Evolutionary conservation across 2,113 vertebrate genomes (phyloP).

Genomic region (Ceratotherium simum): DNA sequence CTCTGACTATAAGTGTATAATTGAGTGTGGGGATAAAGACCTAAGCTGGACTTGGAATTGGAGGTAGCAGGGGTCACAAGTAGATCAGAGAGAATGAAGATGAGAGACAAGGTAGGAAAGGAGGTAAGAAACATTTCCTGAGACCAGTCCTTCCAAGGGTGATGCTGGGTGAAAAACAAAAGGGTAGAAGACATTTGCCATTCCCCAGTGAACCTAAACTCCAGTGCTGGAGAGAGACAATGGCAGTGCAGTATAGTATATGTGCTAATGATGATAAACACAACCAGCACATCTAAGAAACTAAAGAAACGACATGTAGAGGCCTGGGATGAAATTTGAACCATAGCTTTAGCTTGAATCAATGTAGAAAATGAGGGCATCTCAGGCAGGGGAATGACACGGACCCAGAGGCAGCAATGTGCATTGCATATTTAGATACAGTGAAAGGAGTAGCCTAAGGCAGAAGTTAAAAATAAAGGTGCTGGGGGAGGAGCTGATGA

Average conservation of each 20-base stretch:
- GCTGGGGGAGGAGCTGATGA: not conserved
- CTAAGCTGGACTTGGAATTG: not conserved
- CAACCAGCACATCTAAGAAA: not conserved
- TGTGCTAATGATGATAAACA: not conserved
- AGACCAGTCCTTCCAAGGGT: not conserved
- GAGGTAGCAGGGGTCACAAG: not conserved
- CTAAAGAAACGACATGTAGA: not conserved
- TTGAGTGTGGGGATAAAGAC: not conserved
- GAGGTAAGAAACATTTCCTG: not conserved
- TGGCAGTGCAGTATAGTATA: fast-evolving
- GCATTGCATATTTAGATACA: not conserved
- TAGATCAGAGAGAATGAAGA: not conserved
- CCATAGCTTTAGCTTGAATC: not conserved
- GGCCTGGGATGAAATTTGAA: not conserved
- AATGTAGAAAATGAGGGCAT: not conserved
- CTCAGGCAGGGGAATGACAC: not conserved
- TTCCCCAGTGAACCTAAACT: not conserved
- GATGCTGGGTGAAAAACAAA: not conserved
- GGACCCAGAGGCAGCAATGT: not conserved
- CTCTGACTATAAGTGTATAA: not conserved
- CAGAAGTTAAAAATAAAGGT: not conserved
- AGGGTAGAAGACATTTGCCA: not conserved
- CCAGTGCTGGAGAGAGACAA: not conserved
- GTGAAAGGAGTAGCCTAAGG: not conserved
- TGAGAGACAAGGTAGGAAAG: not conserved